Base-by-base conservation (phyloP, 2,113 vertebrate species). In the Periophthalmus modestus region DNA sequence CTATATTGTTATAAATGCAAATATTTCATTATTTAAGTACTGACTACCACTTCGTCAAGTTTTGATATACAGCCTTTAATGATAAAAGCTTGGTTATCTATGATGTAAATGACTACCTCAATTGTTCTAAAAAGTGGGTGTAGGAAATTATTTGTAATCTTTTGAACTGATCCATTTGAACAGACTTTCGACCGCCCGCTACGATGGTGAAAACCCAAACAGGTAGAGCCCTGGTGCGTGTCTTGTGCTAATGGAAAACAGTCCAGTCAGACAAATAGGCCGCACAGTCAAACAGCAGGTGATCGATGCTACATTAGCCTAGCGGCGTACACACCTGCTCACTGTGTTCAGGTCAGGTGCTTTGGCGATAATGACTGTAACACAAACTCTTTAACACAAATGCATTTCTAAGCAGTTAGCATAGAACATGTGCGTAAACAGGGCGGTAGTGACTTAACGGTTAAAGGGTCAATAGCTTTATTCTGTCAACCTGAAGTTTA, bases 361-460 rank as follows among this genome's bases (percentile, higher is more conserved):
- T 57, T 9, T 18, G 78, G 55, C 68, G 47, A 12, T 28, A 81
- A 79, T 85, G 83, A 85, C 61, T 70, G 39, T 63, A 46, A 61
- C 34, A 47, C 58, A 43, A 77, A 75, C 48, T 58, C 61, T 61
- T 5, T 48, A 47, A 59, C 66, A 68, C 21, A 7, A 48, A 62
- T 65, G 21, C 61, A 59, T 76, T 71, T 66, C 21, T n/a, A 43
- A 74, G 48, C 73, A 66, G 71, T 62, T 73, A 86, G 78, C 69
- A 79, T 66, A 76, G 52, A 43, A 43, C 39, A 43, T 73, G 76
- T 52, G 16, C 54, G 58, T 47, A 68, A 43, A 61, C 43, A 57
- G 55, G 63, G 48, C 48, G 9, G 11, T 12, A 50, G 48, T 18
- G 48, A 15, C 39, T 43, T 9, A 43, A 43, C 2, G 39, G 10